Evolutionary conservation across 2,113 vertebrate species (phyloP), one percentile per base, ranked within the genome.

Genomic region (Rhinolophus sinicus): DNA sequence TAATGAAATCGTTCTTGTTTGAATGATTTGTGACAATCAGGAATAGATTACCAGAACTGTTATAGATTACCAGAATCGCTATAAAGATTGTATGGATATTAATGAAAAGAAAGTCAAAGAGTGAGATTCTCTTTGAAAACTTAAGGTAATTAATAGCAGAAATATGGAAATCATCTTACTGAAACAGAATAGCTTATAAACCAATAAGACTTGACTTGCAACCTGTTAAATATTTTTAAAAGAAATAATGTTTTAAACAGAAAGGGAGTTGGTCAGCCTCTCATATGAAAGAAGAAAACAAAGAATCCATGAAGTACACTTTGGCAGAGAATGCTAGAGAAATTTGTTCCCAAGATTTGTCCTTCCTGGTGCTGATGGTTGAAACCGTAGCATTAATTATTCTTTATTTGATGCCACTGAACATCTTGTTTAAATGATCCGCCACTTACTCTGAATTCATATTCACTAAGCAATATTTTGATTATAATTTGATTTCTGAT

Each of bases 151-250:
- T 86, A 35, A 75, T 21, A 75, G 18, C 50, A 93, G 40, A 54
- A 91, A 30, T 75, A 28, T 50, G 50, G 65, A 81, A 81, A 62
- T 90, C 10, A 76, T 88, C 18, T 84, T 58, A 26, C 11, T 89
- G 73, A 85, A 38, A 62, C 24, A 83, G 56, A 94, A 70, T 84
- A 81, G 33, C 54, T 90, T 82, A 89, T 72, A 92, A 56, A 50
- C 16, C 21, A 62, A 0, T 56, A 87, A 78, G 15, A 90, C 33
- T 92, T 40, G 22, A 75, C 8, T 47, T 77, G 54, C 76, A 93
- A 86, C 8, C 21, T 24, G 65, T 11, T 81, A 54, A 69, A 47
- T 81, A 77, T 8, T 69, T 88, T 84, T 77, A 44, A 52, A 81
- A 88, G n/a, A 86, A 94, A 52, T 50, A 84, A 62, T 80, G 40